phyloP scores from a whole-genome alignment of 2,113 vertebrate genomes.

The Sciurus niger region DNA sequence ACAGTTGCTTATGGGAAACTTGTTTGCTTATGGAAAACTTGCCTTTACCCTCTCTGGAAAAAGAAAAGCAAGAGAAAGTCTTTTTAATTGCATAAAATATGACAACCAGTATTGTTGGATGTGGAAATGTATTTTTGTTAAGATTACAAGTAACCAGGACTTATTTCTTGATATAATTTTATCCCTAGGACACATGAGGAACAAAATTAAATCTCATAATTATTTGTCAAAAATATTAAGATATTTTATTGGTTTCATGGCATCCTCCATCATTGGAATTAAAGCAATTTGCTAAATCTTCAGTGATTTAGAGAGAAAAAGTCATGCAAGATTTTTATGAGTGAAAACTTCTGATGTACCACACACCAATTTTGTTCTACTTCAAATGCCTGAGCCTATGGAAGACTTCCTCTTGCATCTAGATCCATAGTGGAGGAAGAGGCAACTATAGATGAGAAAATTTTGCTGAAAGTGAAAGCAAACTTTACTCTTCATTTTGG shows the following conservation, averaged over 20 bases:
- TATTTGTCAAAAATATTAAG: slow-evolving; percentile 36
- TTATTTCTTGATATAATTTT: slow-evolving; percentile 19
- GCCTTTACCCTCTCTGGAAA: not conserved
- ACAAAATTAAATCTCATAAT: slow-evolving; percentile 17
- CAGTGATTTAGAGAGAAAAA: slow-evolving; percentile 5
- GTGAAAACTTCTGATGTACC: not conserved
- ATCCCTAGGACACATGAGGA: not conserved
- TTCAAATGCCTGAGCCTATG: not conserved
- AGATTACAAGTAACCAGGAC: not conserved
- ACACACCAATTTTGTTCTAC: not conserved
- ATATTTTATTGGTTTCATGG: not conserved
- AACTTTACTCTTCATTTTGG: not conserved
- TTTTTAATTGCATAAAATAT: slow-evolving; percentile 21
- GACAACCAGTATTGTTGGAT: not conserved
- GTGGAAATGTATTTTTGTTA: not conserved
- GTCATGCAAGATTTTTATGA: not conserved
- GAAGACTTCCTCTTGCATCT: not conserved
- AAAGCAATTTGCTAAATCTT: not conserved
- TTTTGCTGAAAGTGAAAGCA: not conserved
- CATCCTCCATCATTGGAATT: not conserved
- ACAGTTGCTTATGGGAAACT: not conserved
- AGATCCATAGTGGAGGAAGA: not conserved
- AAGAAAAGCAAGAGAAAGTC: not conserved
- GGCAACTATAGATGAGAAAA: not conserved
- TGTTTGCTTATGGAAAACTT: not conserved